A percentile compares a stretch with the other conserved stretches of the same genome.
phyloP scores from a whole-genome alignment of 2,113 vertebrate species.

The Xyrauchen texanus region DNA sequence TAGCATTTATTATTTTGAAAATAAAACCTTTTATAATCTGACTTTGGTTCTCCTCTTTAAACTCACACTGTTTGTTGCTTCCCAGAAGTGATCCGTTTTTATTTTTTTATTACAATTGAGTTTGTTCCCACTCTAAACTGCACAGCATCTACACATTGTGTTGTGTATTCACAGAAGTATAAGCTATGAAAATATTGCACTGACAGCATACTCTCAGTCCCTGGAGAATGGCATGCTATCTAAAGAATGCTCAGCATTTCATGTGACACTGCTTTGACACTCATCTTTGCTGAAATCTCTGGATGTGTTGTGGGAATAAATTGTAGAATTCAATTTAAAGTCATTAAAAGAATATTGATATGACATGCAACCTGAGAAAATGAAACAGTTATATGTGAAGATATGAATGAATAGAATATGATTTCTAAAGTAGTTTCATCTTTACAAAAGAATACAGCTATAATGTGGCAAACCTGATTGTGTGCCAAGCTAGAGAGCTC shows the following conservation, averaged over 20 bases:
- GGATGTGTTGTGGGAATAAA: background rate
- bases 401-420: no score
- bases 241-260: constrained; percentile 7
- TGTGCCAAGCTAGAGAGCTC: no score
- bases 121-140: background rate
- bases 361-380: background rate
- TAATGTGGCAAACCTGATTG: no score
- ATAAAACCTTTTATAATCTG: background rate
- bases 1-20: background rate
- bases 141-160: background rate
- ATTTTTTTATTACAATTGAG: background rate
- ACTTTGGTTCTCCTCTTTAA: background rate
- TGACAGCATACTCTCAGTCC: constrained; percentile 6
- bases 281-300: background rate
- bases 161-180: constrained; percentile 15
- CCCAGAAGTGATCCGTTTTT: background rate
- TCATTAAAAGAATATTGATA: background rate
- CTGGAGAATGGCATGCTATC: constrained; percentile 17
- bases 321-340: background rate
- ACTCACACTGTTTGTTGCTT: background rate
- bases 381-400: background rate
- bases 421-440: no score
- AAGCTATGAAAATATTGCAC: constrained; percentile 9
- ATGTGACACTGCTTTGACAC: constrained; percentile 2
- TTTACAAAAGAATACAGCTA: no score